A percentile compares a stretch with the other conserved stretches of the same genome.
These are phyloP conservation scores for Habropoda laboriosa DNA, from an alignment of 1,140 invertebrate genomes.

Conservation along the genomic window DNA sequence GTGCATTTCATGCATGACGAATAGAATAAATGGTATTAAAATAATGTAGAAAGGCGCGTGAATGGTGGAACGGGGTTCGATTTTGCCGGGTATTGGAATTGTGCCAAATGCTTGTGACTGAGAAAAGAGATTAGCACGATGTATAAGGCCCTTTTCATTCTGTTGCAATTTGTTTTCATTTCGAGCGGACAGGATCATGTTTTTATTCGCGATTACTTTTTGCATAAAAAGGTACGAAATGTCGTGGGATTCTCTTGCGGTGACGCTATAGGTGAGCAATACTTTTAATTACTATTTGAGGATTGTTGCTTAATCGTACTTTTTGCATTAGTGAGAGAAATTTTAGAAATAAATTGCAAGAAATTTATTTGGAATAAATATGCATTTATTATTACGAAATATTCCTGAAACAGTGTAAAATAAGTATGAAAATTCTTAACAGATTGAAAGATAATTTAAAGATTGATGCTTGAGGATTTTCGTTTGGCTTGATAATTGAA, in stretches of 20 bases:
- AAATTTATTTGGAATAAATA: too few species aligned
- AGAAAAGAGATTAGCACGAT: background rate
- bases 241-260: slow-evolving; percentile 71
- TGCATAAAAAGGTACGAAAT: slow-evolving; percentile 58
- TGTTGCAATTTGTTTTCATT: slow-evolving; percentile 4
- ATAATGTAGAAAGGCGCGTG: background rate
- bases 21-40: background rate
- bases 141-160: background rate
- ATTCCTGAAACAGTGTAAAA: too few species aligned
- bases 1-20: slow-evolving; percentile 28
- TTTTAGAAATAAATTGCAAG: too few species aligned
- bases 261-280: slow-evolving; percentile 52
- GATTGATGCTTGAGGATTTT: too few species aligned
- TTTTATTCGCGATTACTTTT: slow-evolving; percentile 67
- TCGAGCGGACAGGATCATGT: slow-evolving; percentile 37
- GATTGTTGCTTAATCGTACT: too few species aligned
- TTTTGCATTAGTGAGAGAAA: too few species aligned
- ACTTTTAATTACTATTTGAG: background rate
- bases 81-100: background rate
- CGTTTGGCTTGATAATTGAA: too few species aligned
- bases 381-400: too few species aligned
- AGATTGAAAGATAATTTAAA: too few species aligned
- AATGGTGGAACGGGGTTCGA: background rate
- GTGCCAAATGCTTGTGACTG: background rate
- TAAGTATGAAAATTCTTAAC: background rate